Evolutionary conservation across 2,797 vertebrate species (phyloP).

Genomic region (Falco concolor): DNA sequence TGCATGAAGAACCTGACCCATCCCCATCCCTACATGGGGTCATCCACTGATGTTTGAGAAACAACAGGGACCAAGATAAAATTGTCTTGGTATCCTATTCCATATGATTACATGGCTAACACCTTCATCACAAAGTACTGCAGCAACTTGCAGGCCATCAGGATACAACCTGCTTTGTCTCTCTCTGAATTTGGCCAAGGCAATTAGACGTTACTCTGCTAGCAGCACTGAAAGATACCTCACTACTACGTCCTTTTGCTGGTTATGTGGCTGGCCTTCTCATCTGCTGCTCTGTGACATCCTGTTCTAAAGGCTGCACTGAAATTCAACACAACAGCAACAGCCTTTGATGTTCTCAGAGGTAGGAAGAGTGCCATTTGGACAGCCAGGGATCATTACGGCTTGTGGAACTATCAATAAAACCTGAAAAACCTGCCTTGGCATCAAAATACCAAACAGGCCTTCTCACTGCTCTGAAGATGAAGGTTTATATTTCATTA

Average conservation of each 20-base stretch:
- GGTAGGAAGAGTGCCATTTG: background rate
- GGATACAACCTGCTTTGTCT: background rate
- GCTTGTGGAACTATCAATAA: background rate
- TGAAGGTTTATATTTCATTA: background rate
- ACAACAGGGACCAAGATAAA: background rate
- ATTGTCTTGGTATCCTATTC: background rate
- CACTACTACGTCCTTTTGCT: background rate
- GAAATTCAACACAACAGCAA: background rate
- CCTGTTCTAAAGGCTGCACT: background rate
- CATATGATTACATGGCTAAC: fast-evolving
- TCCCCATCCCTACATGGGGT: fast-evolving
- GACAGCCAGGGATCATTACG: background rate
- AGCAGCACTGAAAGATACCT: background rate
- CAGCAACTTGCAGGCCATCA: background rate
- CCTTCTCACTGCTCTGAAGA: background rate
- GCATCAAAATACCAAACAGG: background rate
- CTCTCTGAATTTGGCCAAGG: background rate
- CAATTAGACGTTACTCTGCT: background rate
- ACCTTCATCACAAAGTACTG: background rate
- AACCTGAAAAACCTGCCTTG: background rate
- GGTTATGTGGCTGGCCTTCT: background rate
- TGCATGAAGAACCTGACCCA: background rate
- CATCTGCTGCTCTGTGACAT: background rate
- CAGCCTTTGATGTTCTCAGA: background rate
- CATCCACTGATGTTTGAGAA: background rate